Percentiles rank a stretch among this genome's conserved stretches.
Conservation (phyloP, 1,140 invertebrate species). For the Gyrodactylus bullatarudis region DNA sequence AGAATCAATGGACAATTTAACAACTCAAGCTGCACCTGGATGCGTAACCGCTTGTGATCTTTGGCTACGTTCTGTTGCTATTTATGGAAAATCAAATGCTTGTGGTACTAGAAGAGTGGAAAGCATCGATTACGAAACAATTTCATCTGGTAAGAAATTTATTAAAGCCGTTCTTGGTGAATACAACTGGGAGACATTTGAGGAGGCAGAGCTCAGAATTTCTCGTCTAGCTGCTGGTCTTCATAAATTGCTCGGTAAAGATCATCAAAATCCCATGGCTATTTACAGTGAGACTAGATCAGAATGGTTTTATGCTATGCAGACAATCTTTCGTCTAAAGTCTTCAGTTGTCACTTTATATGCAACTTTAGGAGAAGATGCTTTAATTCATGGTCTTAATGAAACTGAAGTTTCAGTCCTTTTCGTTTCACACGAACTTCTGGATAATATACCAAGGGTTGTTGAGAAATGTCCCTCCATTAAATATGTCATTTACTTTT, state of each 20-base stretch:
- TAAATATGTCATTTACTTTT: conserved; percentile 13
- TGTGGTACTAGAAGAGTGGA: conserved; percentile 60
- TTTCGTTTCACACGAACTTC: neutral
- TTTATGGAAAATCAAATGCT: conserved; percentile 29
- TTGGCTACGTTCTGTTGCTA: conserved; percentile 25
- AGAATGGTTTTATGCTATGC: conserved; percentile 77
- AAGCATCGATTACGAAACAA: conserved; percentile 11
- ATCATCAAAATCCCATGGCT: conserved; percentile 34
- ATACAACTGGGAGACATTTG: conserved; percentile 56
- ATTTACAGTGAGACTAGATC: conserved; percentile 82
- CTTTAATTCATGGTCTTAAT: conserved; percentile 66
- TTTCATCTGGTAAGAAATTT: conserved; percentile 33
- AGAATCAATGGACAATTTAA: conserved; percentile 11
- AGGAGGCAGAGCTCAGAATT: conserved; percentile 37
- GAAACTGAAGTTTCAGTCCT: conserved; percentile 43
- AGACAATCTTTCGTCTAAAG: conserved; percentile 65
- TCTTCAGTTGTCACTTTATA: conserved; percentile 78
- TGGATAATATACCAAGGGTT: neutral
- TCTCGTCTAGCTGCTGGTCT: conserved; percentile 31
- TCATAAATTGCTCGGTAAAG: conserved; percentile 23
- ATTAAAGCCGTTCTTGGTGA: conserved; percentile 39
- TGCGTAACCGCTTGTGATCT: conserved; percentile 31
- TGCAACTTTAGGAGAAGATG: conserved; percentile 73
- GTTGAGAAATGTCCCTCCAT: conserved; percentile 10
- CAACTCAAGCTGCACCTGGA: conserved; percentile 24